Evolutionary conservation across 1,140 invertebrate genomes (phyloP).

Genomic region (Charaxes varanes): DNA sequence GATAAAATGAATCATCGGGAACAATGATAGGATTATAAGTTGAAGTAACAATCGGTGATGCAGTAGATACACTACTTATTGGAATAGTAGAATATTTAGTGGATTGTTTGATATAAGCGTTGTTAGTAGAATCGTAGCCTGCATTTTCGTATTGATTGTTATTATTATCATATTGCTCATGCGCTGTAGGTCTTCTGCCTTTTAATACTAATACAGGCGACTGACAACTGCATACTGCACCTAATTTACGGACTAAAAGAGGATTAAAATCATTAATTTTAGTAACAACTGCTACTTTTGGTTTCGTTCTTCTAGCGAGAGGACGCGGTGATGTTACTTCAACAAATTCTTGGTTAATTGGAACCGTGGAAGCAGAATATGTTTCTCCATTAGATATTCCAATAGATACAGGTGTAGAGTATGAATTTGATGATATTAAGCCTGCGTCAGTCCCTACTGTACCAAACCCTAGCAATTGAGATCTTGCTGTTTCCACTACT

Average conservation of each 20-base stretch:
- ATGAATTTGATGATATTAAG: constrained; percentile 33
- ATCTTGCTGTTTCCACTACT: constrained; percentile 59
- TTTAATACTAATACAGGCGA: constrained; percentile 76
- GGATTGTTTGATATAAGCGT: constrained; percentile 35
- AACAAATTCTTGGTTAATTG: constrained; percentile 47
- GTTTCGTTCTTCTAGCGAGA: constrained; percentile 52
- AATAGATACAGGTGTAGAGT: constrained; percentile 34
- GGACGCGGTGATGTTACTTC: constrained; percentile 42
- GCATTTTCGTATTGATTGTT: constrained; percentile 46
- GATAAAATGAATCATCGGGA: constrained; percentile 62
- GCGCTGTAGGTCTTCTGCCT: constrained; percentile 52
- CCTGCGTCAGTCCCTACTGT: constrained; percentile 55
- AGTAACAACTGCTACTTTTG: constrained; percentile 76
- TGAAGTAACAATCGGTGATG: constrained; percentile 46
- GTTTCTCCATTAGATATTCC: constrained; percentile 36
- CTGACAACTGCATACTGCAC: constrained; percentile 83
- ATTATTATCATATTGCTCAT: constrained; percentile 38
- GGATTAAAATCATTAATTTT: constrained; percentile 81
- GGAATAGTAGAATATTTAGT: constrained; percentile 19
- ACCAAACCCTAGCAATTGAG: constrained; percentile 53
- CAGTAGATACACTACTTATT: constrained; percentile 33
- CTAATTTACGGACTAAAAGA: constrained; percentile 80
- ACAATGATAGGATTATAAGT: constrained; percentile 72
- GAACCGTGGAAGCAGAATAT: constrained; percentile 32
- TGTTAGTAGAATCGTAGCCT: constrained; percentile 43